A percentile compares a stretch with the other conserved stretches of the same genome.
Evolutionary conservation across 2,797 vertebrate species (phyloP).

Genomic region (Australoheros facetus): DNA sequence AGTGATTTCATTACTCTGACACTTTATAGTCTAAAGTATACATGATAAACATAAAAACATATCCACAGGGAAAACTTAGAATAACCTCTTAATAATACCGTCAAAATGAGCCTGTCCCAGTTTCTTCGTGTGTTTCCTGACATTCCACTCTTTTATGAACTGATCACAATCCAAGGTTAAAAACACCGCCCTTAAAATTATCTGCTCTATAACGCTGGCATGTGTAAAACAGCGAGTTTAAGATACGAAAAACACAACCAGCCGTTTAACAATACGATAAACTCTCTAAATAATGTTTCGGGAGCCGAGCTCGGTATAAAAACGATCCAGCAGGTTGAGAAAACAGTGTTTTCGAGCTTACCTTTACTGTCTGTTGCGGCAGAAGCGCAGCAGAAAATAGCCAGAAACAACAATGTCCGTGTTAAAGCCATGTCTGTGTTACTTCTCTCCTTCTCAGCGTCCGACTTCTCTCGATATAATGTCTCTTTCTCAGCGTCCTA

Average conservation of each 20-base stretch:
- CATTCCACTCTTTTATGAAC: not conserved
- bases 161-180: not conserved
- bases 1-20: not conserved
- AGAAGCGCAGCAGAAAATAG: slow-evolving; percentile 9
- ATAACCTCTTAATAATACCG: not conserved
- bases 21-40: not conserved
- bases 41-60: not conserved
- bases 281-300: too few species aligned
- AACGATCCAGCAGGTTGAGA: not conserved
- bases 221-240: not conserved
- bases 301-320: not conserved
- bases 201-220: not conserved
- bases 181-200: not conserved
- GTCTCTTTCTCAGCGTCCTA: accelerated
- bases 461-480: not conserved
- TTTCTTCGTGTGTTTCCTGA: not conserved
- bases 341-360: not conserved
- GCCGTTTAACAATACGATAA: too few species aligned
- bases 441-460: accelerated
- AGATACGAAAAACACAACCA: too few species aligned
- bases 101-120: not conserved
- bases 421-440: slow-evolving; percentile 33
- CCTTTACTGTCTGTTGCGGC: accelerated
- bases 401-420: not conserved
- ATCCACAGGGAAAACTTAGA: too few species aligned